Base-by-base conservation (phyloP, 2,797 vertebrate genomes). In the Astyanax mexicanus region DNA sequence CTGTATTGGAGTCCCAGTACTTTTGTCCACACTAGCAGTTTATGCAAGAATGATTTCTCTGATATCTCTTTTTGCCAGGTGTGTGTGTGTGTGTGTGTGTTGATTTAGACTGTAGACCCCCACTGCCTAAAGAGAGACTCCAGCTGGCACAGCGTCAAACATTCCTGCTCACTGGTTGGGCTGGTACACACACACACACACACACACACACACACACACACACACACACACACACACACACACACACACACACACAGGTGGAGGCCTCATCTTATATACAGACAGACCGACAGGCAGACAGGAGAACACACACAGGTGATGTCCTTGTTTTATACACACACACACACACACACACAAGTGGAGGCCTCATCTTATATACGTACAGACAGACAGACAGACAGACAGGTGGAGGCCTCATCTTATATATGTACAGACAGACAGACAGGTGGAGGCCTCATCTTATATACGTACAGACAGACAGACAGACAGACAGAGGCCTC, bases 151-250 rank as follows among this genome's bases (percentile, higher is more conserved):
- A 8, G 12, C 45, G 74, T 84, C 74, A 69, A 54, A 60, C 61
- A 84, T 89, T 87, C 85, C 76, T 87, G 45, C 65, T 83, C 57
- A 69, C 84, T 58, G 69, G 68, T 62, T n/a, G n/a, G n/a, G 80
- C 80, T 78, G 75, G 85, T 84, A 80, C 85, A 83, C 80, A 78
- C 69, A 74, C 32, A 11, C 47, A 69, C n/a, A n/a, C n/a, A n/a
- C n/a, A n/a, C n/a, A n/a, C n/a, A n/a, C n/a, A n/a, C n/a, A n/a
- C n/a, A n/a, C n/a, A n/a, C n/a, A n/a, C n/a, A n/a, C n/a, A n/a
- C n/a, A 80, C 67, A 71, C 49, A 69, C 76, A 68, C 80, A 80
- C 51, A 64, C 66, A 65, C 37, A 77, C 35, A 71, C 86, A 81
- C 84, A 81, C 82, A 82, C 79, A 35, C 64, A 67, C 62, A 80